phyloP scores from a whole-genome alignment of 2,113 vertebrate species.

The Alligator sinensis region DNA sequence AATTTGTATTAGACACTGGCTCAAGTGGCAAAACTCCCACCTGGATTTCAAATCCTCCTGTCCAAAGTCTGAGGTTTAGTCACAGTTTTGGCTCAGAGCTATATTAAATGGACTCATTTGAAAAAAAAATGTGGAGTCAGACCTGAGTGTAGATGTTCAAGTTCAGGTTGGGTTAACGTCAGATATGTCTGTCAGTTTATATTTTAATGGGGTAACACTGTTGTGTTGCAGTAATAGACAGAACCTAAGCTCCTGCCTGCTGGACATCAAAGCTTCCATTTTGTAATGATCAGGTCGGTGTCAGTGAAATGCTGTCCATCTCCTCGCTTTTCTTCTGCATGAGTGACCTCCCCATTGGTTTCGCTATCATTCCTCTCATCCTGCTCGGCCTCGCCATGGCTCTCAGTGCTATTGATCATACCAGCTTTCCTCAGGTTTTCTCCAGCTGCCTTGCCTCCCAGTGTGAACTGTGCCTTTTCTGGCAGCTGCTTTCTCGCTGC shows the following conservation, averaged over 20 bases:
- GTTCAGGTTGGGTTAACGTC: not conserved
- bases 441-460: not conserved
- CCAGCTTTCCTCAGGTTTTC: not conserved
- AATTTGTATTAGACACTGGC: not conserved
- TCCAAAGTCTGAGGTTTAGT: not conserved
- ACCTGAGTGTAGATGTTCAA: not conserved
- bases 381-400: not conserved
- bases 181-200: not conserved
- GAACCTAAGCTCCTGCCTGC: not conserved
- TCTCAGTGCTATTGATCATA: conserved; percentile 17
- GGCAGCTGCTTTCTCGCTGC: conserved; percentile 4
- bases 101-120: not conserved
- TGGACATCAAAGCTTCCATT: not conserved
- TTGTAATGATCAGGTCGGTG: not conserved
- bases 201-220: not conserved
- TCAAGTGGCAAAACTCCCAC: not conserved
- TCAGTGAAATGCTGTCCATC: not conserved
- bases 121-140: not conserved
- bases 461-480: conserved; percentile 15
- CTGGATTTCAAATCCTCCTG: not conserved
- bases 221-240: not conserved
- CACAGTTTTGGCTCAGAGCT: not conserved
- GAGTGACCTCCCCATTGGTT: not conserved
- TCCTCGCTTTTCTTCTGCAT: not conserved
- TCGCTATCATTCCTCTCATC: not conserved